Base-by-base conservation (phyloP, 2,113 vertebrate genomes). In the Ascaphus truei region DNA sequence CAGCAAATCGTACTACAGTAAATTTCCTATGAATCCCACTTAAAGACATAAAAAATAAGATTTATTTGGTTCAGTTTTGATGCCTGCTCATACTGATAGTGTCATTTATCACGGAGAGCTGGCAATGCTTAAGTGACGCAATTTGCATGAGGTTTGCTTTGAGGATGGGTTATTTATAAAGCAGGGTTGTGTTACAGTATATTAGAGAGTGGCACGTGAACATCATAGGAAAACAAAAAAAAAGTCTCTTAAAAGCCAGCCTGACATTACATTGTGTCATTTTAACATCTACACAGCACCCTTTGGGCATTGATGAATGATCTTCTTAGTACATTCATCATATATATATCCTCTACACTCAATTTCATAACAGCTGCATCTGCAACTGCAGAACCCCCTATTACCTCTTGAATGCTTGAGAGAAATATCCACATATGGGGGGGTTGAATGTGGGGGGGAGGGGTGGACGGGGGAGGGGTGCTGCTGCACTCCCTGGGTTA, bases 291-390 rank as follows among this genome's bases (percentile, higher is more conserved):
- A 31, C 33, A 20, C 33, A 20, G 50, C 36, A 56, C 63, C 63
- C 63, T 66, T 56, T 55, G 63, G 63, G 31, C 63, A 56, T 55
- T 66, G 63, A 66, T 55, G 52, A 66, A 66, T 66, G 63, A 66
- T 55, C 50, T 66, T 27, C 48, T 66, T 51, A 20, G 23, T 43
- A 52, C 36, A 43, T 55, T 36, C 63, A 55, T 66, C 36, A 43
- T 55, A 26, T 51, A 55, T 66, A 66, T 43, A 66, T 64, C 22
- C 62, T 64, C 47, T 36, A 36, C 26, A 41, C 48, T 55, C 63
- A 55, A 29, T 55, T 66, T 64, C 62, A 39, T 39, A 86, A 83
- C 72, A 82, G 73, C 81, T 59, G 73, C 79, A 84, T 81, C 81
- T 83, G 80, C 64, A 62, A 76, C 73, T 66, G 34, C 20, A 41